Evolutionary conservation across 2,888 invertebrate species (phyloP).

Genomic region (Amphiduros pacificus): DNA sequence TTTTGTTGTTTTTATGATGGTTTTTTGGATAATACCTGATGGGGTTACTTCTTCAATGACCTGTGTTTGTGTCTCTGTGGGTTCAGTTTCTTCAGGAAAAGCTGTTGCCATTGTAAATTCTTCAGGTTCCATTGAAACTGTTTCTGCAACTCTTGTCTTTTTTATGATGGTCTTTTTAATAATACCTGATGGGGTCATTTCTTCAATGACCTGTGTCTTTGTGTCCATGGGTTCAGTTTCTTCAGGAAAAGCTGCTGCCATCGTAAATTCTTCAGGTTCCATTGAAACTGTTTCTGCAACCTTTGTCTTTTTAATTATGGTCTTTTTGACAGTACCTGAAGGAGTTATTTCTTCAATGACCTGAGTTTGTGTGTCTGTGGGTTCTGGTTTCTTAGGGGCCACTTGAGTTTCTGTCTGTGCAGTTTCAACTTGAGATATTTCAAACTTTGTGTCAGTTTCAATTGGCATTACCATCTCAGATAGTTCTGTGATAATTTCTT

Average conservation of each 20-base stretch:
- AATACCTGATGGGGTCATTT: not conserved
- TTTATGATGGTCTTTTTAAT: slow-evolving; percentile 3
- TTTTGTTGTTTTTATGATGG: slow-evolving; percentile 2
- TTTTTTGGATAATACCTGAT: slow-evolving; percentile 1
- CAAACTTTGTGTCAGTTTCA: too few species aligned
- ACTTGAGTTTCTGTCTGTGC: too few species aligned
- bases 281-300: slow-evolving; percentile 3
- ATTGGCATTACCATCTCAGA: slow-evolving; percentile 13
- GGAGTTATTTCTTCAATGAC: not conserved
- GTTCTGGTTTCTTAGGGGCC: not conserved
- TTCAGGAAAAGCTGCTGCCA: not conserved
- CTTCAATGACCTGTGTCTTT: not conserved
- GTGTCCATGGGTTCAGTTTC: not conserved
- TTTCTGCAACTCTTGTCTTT: slow-evolving; percentile 8
- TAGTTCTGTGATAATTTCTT: not conserved
- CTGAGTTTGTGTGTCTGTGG: not conserved
- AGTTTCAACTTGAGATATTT: too few species aligned
- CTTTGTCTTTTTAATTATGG: slow-evolving; percentile 1
- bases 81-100: not conserved
- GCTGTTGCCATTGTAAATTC: slow-evolving; percentile 4
- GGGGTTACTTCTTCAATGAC: not conserved
- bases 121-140: not conserved
- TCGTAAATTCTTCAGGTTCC: slow-evolving; percentile 3
- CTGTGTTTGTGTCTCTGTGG: not conserved
- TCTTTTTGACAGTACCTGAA: not conserved